A percentile compares a stretch with the other conserved stretches of the same genome.
phyloP scores from a whole-genome alignment of 2,113 vertebrate genomes.

The Notechis scutatus region DNA sequence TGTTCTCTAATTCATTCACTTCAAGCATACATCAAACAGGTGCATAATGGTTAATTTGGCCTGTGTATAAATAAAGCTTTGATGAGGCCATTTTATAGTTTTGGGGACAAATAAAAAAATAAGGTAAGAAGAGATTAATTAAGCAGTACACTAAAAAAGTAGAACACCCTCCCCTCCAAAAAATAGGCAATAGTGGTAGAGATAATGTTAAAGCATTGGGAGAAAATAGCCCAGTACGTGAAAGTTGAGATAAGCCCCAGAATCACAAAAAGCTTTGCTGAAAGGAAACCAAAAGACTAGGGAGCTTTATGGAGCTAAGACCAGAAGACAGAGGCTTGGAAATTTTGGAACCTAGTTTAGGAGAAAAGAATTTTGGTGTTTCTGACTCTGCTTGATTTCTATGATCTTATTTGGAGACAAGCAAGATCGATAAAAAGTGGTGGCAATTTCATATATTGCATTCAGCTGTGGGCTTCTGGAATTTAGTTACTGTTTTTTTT shows the following conservation, averaged over 20 bases:
- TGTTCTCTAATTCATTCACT: slow-evolving; percentile 5
- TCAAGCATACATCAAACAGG: slow-evolving; percentile 10
- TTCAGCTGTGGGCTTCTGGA: background rate
- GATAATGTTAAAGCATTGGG: background rate
- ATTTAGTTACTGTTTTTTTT: background rate
- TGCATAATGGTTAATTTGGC: background rate
- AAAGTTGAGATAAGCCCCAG: background rate
- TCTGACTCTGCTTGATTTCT: background rate
- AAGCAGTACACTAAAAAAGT: background rate
- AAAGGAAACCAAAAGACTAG: background rate
- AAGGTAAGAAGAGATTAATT: background rate
- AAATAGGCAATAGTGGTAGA: background rate
- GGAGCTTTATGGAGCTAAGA: background rate
- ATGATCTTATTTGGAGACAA: background rate
- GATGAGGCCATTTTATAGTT: background rate
- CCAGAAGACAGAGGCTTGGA: background rate
- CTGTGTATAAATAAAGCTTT: background rate
- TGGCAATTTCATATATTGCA: background rate
- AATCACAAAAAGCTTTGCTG: background rate
- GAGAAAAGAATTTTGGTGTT: background rate
- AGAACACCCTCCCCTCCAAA: background rate
- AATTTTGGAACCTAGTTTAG: background rate
- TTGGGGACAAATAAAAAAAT: background rate
- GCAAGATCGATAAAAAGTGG: background rate
- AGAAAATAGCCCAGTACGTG: background rate